Conservation (phyloP, 2,888 invertebrate species). For the Caradrina kadenii region DNA sequence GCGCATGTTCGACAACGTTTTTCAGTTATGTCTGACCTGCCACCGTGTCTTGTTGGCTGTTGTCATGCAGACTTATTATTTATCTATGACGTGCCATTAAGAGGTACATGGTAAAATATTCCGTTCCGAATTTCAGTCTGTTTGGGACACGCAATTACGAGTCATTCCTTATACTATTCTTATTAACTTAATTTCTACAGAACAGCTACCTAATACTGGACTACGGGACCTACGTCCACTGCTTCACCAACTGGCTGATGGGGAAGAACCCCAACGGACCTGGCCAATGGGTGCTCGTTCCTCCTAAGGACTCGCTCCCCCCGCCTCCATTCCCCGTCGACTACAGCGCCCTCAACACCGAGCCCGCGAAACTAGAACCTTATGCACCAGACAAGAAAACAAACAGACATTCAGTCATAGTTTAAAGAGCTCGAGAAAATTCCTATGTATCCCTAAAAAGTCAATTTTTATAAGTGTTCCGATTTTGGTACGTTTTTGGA, state of each 20-base stretch:
- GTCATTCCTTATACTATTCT: no score
- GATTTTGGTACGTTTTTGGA: constrained; percentile 38
- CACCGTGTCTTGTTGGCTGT: no score
- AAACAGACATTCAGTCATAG: constrained; percentile 93
- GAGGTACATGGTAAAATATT: no score
- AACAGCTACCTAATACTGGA: constrained; percentile 92
- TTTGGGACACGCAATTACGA: no score
- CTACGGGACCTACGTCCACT: constrained; percentile 93
- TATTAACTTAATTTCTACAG: constrained; percentile 82
- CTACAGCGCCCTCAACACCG: constrained; percentile 93
- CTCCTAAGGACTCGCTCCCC: constrained; percentile 88
- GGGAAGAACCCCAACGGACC: constrained; percentile 94
- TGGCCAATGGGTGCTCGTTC: constrained; percentile 93
- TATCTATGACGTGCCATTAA: no score
- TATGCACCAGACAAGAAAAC: constrained; percentile 93
- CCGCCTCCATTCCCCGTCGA: constrained; percentile 93
- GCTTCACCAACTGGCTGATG: constrained; percentile 94
- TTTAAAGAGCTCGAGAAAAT: constrained; percentile 74
- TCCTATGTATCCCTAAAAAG: constrained; percentile 52
- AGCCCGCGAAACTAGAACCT: constrained; percentile 93
- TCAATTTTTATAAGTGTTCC: constrained; percentile 57
- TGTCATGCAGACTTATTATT: no score
- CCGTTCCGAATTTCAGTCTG: no score
- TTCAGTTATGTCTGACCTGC: neutral
- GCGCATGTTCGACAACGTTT: neutral